Percentiles rank a stretch among this genome's conserved stretches.
Conservation (phyloP, 2,888 invertebrate species). For the Diogma glabrata region DNA sequence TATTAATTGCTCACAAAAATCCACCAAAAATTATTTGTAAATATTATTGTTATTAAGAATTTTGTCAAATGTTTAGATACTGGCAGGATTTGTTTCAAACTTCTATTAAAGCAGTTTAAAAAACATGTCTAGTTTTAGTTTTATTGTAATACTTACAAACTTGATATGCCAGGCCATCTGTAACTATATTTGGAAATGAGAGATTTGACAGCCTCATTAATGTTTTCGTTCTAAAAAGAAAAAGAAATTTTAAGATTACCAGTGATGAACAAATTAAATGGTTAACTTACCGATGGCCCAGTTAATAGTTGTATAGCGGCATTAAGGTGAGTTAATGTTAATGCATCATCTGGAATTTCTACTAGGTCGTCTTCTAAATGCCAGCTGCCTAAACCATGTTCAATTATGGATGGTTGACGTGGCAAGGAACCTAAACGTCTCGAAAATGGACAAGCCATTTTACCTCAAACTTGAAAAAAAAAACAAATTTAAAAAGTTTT, state of each 20-base stretch:
- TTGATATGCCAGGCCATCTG: conserved; percentile 34
- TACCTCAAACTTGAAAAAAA: no score
- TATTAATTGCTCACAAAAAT: no score
- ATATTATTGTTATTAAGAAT: no score
- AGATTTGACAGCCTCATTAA: conserved; percentile 55
- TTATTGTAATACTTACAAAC: conserved; percentile 30
- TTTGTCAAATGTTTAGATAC: background rate
- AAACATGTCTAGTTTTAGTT: background rate
- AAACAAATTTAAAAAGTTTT: no score
- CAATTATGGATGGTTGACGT: conserved; percentile 33
- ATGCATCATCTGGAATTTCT: conserved; percentile 34
- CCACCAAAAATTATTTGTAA: no score
- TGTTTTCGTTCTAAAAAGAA: conserved; percentile 46
- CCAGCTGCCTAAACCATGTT: conserved; percentile 29
- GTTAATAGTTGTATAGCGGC: conserved; percentile 71
- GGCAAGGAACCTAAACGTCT: conserved; percentile 31
- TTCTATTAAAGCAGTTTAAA: background rate
- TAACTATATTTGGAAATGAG: conserved; percentile 50
- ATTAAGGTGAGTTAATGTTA: conserved; percentile 59
- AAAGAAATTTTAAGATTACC: background rate
- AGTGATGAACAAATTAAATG: background rate
- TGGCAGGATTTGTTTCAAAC: background rate
- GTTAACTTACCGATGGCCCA: conserved; percentile 60
- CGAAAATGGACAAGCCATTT: conserved; percentile 38
- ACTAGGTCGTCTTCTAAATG: conserved; percentile 31